Evolutionary conservation across 2,888 invertebrate genomes (phyloP), one percentile per base, ranked within the genome.

Genomic region (Gibbula magus): DNA sequence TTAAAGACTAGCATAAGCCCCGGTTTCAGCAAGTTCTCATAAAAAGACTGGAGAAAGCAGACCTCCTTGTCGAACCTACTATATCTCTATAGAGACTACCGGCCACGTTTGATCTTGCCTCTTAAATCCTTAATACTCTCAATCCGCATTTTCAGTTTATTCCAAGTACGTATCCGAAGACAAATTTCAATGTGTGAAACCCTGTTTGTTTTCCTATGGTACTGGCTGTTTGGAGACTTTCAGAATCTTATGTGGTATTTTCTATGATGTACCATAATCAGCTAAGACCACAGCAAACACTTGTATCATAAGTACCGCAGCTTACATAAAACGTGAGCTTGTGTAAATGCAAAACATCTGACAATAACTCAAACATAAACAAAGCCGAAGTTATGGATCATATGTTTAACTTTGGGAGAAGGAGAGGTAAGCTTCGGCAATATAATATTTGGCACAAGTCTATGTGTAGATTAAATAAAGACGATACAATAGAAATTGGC

Each of bases 271-370:
- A 61, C 29, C 10, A 61, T 61, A 61, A 61, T 61, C 61, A 61
- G 22, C 29, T 5, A 25, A 25, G 29, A 22, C 61, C 16, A 29
- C 16, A n/a, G 18, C 61, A 61, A 61, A 61, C 61, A 61, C 29
- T 61, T 29, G 29, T 56, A 56, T 22, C 25, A 56, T 22, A 61
- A 29, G 25, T 29, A 61, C 29, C 29, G 29, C 70, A 35, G 70
- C 70, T 39, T 70, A 39, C 70, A 70, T 70, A 70, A 70, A 70
- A 70, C 70, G 70, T 70, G 70, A 70, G 70, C 70, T 39, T 35
- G 29, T 35, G 70, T 39, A 70, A 39, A 70, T 20, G 35, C 35
- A 70, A 25, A 70, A 32, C 70, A 35, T 35, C 32, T 70, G 70
- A 35, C 70, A 20, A 61, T 61, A 61, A 61, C 25, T 25, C 61